A percentile compares a stretch with the other conserved stretches of the same genome.
Evolutionary conservation across 2,888 invertebrate species (phyloP).

Genomic region (Trimorus sp.): DNA sequence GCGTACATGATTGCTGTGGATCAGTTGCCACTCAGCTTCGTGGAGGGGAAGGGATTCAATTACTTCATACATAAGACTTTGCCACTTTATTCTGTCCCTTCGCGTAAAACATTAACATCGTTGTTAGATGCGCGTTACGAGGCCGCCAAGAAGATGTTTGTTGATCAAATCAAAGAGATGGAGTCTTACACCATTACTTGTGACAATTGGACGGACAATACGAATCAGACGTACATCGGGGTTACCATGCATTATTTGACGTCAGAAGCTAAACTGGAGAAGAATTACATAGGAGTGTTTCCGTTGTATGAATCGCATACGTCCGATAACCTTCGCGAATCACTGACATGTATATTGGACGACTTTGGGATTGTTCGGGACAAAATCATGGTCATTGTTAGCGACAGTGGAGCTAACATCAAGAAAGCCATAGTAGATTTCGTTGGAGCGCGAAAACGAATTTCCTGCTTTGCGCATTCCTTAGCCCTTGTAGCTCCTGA

Average conservation of each 20-base stretch:
- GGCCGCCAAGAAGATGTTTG: neutral
- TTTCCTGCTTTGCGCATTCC: slow-evolving; percentile 10
- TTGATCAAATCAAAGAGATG: neutral
- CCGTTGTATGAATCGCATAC: slow-evolving; percentile 16
- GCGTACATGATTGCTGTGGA: slow-evolving; percentile 10
- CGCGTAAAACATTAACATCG: neutral
- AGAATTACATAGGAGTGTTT: slow-evolving; percentile 12
- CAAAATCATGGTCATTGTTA: slow-evolving; percentile 14
- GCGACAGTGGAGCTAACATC: slow-evolving; percentile 19
- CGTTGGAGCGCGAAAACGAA: neutral
- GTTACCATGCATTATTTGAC: slow-evolving; percentile 17
- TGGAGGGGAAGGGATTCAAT: slow-evolving; percentile 14
- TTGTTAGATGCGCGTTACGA: neutral
- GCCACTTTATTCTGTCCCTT: slow-evolving; percentile 2
- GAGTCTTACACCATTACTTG: slow-evolving; percentile 15
- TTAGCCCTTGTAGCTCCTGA: too few relatives aligned
- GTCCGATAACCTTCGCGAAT: slow-evolving; percentile 6
- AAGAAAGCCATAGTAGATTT: slow-evolving; percentile 21
- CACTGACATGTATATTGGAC: neutral
- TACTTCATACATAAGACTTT: slow-evolving; percentile 10
- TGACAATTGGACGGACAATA: slow-evolving; percentile 20
- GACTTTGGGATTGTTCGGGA: slow-evolving; percentile 3
- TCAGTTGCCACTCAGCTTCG: slow-evolving; percentile 8
- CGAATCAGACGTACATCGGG: slow-evolving; percentile 11
- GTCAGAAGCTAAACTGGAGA: neutral